Evolutionary conservation across 2,797 vertebrate genomes (phyloP), one percentile per base, ranked within the genome.

Genomic region (Chrysocyon brachyurus): DNA sequence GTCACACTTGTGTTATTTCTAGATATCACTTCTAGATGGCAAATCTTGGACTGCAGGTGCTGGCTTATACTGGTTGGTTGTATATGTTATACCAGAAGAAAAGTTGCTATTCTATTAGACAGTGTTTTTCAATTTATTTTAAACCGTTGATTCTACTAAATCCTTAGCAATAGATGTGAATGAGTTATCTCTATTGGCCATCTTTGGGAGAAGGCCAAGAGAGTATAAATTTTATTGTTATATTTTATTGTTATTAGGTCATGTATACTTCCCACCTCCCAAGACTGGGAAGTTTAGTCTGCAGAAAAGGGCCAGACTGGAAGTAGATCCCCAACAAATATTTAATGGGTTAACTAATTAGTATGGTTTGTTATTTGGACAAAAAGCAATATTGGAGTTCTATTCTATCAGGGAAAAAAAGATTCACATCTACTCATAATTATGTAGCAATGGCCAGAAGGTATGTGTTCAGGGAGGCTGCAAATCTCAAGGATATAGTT

Each of bases 141-240:
- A 97, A 92, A 73, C 10, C 9, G 70, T 59, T 90, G 87, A 77
- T 96, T 85, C 64, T 73, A 91, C 22, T 33, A 88, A 93, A 63
- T 82, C 63, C 75, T 90, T 79, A 90, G 56, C 52, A 70, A 33
- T 86, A 73, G 28, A 89, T 36, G 22, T 75, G 36, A 49, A 40
- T 87, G 84, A 83, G 28, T 90, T 87, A 89, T 52, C 68, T 87
- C n/a, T 73, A 8, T 83, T 93, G 82, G 61, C 70, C 31, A 14
- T 95, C 36, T 96, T 75, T 82, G 81, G 81, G 72, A 97, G 93
- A 84, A 88, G 56, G 59, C 77, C 86, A 96, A 88, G 73, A 54
- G 24, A 66, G 26, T 24, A 46, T 68, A 33, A 85, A 91, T 57
- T 91, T 19, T 59, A 57, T 26, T 87, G 46, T 54, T 87, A n/a